Evolutionary conservation across 2,113 vertebrate species (phyloP).

Genomic region (Sisor rabdophorus): DNA sequence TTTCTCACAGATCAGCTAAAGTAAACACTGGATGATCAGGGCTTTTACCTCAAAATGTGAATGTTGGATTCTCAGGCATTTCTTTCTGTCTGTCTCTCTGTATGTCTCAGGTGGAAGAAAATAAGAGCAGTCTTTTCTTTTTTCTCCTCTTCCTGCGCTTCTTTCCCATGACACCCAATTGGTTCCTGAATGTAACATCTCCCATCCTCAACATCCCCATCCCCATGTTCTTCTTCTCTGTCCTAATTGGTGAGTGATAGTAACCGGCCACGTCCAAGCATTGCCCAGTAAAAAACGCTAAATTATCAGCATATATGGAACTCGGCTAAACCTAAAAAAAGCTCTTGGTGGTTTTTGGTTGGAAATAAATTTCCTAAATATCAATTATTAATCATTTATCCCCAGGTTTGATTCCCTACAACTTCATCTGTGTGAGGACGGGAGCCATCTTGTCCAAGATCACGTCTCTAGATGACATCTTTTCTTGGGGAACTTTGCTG

Average conservation of each 20-base stretch:
- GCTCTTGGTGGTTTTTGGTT: neutral
- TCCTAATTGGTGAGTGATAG: conserved; percentile 84
- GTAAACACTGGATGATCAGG: neutral
- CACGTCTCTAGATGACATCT: conserved; percentile 87
- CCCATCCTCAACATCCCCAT: conserved; percentile 92
- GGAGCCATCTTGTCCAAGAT: conserved; percentile 90
- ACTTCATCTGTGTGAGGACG: conserved; percentile 95
- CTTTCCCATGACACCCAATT: conserved; percentile 98
- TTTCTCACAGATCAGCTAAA: neutral
- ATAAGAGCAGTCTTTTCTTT: conserved; percentile 88
- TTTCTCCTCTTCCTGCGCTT: conserved; percentile 94
- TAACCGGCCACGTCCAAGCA: neutral
- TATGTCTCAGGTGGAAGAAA: conserved; percentile 83
- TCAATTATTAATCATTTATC: neutral
- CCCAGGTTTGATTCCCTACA: conserved; percentile 90
- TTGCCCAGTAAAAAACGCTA: neutral
- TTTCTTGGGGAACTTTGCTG: conserved; percentile 85
- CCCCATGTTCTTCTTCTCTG: conserved; percentile 88
- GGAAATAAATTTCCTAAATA: neutral
- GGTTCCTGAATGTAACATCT: conserved; percentile 93
- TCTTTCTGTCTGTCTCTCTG: conserved; percentile 23
- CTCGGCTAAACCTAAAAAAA: neutral
- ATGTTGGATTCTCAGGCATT: neutral
- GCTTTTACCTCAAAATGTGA: neutral
- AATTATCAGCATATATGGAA: neutral